Evolutionary conservation across 2,888 invertebrate species (phyloP), one percentile per base, ranked within the genome.

Genomic region (Capitulum mitella): DNA sequence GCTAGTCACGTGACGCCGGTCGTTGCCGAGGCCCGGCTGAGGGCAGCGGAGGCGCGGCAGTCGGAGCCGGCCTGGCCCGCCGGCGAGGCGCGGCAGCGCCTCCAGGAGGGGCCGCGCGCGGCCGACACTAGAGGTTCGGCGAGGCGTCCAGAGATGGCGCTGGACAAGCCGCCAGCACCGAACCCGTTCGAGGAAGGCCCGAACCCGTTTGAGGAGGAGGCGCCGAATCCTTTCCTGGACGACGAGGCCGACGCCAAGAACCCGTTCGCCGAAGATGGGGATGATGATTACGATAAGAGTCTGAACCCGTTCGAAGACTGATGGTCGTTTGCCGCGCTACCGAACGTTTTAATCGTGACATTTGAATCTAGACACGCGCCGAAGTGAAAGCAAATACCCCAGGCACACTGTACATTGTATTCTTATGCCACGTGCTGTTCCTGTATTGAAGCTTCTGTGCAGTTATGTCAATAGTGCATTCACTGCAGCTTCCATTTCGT

Each of bases 91-190:
- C 29, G 61, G 14, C 32, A 61, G 14, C 8, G n/a, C 32, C 32
- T 14, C 14, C 26, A 26, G n/a, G 61, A 14, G 61, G 61, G 32
- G 61, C 14, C 61, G 61, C 61, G 6, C 3, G 3, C n/a, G 54
- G 54, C 54, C 5, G 26, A 54, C n/a, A 64, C 64, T 5, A 32
- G 19, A 64, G 64, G 34, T 64, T 64, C 29, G 19, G 64, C 6
- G 1, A 32, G 34, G 19, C 64, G 64, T 19, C 64, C 70, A 70
- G 70, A 70, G 40, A 70, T 70, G 70, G 40, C 70, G 54, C 54
- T 5, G 22, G n/a, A n/a, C 29, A 37, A 26, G 12, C 34, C 14
- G 29, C 37, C 26, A 5, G 70, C 70, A 26, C 70, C 70, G 26
- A 70, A 70, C 26, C 70, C 70, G 37, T 70, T 70, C 26, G 70